Percentiles rank a stretch among this genome's conserved stretches.
phyloP scores from a whole-genome alignment of 2,888 invertebrate species.

The Helleia helle region DNA sequence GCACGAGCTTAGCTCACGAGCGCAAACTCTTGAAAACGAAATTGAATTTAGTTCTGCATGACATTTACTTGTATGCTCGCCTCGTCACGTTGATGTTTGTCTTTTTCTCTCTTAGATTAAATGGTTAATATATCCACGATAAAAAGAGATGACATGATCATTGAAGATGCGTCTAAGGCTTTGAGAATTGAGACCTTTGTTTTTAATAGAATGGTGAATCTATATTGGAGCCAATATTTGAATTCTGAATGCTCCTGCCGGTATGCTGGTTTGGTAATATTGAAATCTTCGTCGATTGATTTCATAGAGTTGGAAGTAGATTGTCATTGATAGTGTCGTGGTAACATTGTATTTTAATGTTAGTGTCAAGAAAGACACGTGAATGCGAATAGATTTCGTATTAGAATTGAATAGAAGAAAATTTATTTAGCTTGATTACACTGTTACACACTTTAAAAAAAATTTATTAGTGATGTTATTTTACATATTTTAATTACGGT shows the following conservation, averaged over 20 bases:
- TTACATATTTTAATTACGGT: too few relatives aligned
- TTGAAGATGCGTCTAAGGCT: constrained; percentile 41
- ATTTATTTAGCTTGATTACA: too few relatives aligned
- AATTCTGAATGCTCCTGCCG: constrained; percentile 37
- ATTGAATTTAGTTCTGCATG: constrained; percentile 54
- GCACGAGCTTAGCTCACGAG: constrained; percentile 49
- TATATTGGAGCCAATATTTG: constrained; percentile 40
- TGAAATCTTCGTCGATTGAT: neutral
- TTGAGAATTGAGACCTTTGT: constrained; percentile 58
- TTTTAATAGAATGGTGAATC: constrained; percentile 48
- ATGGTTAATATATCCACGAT: constrained; percentile 25
- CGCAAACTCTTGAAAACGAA: constrained; percentile 52
- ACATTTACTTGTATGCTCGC: constrained; percentile 44
- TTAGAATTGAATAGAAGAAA: too few relatives aligned
- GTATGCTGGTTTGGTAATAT: constrained; percentile 28
- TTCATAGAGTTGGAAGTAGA: constrained; percentile 5
- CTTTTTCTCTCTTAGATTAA: constrained; percentile 31
- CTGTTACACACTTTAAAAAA: too few relatives aligned
- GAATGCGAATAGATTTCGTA: too few relatives aligned
- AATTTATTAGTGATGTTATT: too few relatives aligned
- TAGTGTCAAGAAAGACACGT: too few relatives aligned
- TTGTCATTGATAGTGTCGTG: constrained; percentile 4
- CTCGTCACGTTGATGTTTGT: constrained; percentile 38
- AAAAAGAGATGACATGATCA: constrained; percentile 42
- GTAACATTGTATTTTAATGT: too few relatives aligned